Evolutionary conservation across 2,113 vertebrate species (phyloP).

Genomic region (Turdus rufiventris): DNA sequence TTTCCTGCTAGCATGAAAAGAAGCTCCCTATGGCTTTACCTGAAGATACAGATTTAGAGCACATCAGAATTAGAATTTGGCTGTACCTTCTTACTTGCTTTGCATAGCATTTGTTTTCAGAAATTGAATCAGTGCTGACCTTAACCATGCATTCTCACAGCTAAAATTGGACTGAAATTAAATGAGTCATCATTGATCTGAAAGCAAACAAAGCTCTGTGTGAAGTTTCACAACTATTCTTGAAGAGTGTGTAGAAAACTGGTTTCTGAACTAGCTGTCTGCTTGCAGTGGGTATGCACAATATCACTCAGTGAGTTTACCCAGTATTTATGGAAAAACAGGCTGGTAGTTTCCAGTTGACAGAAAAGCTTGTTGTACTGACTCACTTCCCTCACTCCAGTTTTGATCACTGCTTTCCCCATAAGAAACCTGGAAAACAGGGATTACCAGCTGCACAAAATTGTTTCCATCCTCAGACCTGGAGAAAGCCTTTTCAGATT

Average conservation of each 20-base stretch:
- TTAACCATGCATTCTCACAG: background rate
- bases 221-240: background rate
- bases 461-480: background rate
- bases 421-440: rapidly evolving
- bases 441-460: background rate
- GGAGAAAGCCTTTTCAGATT: background rate
- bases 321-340: background rate
- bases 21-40: background rate
- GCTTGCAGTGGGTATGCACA: background rate
- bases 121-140: background rate
- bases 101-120: background rate
- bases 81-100: background rate
- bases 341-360: background rate
- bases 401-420: background rate
- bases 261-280: background rate
- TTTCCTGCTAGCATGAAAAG: background rate
- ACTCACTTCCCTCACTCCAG: background rate
- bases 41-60: background rate
- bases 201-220: background rate
- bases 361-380: background rate
- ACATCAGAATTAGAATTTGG: background rate
- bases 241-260: background rate
- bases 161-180: background rate
- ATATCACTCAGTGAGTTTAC: background rate
- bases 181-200: background rate